Conservation (phyloP, 2,888 invertebrate species). For the Eilema sororculum region DNA sequence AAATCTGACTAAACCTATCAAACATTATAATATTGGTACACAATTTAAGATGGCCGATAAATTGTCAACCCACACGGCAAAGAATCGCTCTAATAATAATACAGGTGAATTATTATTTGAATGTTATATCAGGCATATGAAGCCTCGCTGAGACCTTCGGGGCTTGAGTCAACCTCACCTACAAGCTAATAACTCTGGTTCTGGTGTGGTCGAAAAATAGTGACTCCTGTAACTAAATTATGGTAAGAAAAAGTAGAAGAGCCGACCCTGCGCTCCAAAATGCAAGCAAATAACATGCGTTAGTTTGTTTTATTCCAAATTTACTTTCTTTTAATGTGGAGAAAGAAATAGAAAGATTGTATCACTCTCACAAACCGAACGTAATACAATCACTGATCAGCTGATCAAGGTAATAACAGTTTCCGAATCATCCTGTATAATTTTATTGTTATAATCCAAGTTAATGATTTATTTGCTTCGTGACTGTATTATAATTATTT, state of each 20-base stretch:
- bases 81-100: constrained; percentile 10
- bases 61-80: constrained; percentile 17
- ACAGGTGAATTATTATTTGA: neutral
- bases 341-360: neutral
- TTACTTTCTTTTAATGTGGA: neutral
- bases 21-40: constrained; percentile 12
- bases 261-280: no score
- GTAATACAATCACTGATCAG: neutral
- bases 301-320: no score
- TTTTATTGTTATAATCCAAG: constrained; percentile 37
- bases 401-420: neutral
- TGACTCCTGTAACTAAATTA: no score
- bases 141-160: no score
- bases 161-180: no score
- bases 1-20: constrained; percentile 1
- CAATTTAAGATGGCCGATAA: constrained; percentile 15
- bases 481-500: constrained; percentile 28
- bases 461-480: constrained; percentile 37
- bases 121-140: neutral
- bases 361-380: neutral
- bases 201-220: no score
- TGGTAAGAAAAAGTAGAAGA: no score
- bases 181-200: no score
- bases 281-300: no score
- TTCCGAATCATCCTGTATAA: neutral